Evolutionary conservation across 2,888 invertebrate species (phyloP), one percentile per base, ranked within the genome.

Genomic region (Meteorus cinctellus): DNA sequence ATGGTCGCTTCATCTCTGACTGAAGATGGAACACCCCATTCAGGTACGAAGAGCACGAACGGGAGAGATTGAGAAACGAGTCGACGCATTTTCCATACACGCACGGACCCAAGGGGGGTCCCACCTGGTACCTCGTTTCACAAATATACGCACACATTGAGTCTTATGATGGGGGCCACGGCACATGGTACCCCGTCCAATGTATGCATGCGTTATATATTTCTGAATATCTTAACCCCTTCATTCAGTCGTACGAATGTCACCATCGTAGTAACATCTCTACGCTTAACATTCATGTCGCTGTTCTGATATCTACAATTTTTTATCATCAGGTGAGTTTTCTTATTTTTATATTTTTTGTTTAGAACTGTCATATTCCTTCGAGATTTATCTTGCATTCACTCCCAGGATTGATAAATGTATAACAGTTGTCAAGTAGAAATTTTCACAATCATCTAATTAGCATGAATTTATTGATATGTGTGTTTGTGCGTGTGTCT

Each of bases 221-320:
- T 86, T 86, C 81, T 81, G 86, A 88, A 89, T 89, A 88, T 87
- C 86, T 88, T 88, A 88, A 88, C 88, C 88, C 88, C 86, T 87
- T 86, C 78, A 86, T 82, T 89, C 89, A 89, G 89, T 89, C 89
- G 85, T 84, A 82, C 84, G 85, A 88, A 87, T 86, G 88, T 85
- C 88, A 86, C 84, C 84, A 86, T 80, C 79, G 85, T 82, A 83
- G 86, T 85, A 89, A 88, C 89, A 89, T 84, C 89, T 88, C 84
- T 24, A 74, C 73, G 41, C 41, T 41, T 12, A 1, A 41, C 41
- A 41, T 41, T 41, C 41, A 41, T 41, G 41, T 12, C 8, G 41
- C 1, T 41, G 41, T 41, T 77, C 12, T 29, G 27, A 62, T 27
- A 63, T 59, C 19, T 74, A 67, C 31, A n/a, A 59, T 34, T 69